These are phyloP conservation scores for Dasyornis broadbenti DNA, from an alignment of 2,113 vertebrate genomes.

Conservation along the genomic window DNA sequence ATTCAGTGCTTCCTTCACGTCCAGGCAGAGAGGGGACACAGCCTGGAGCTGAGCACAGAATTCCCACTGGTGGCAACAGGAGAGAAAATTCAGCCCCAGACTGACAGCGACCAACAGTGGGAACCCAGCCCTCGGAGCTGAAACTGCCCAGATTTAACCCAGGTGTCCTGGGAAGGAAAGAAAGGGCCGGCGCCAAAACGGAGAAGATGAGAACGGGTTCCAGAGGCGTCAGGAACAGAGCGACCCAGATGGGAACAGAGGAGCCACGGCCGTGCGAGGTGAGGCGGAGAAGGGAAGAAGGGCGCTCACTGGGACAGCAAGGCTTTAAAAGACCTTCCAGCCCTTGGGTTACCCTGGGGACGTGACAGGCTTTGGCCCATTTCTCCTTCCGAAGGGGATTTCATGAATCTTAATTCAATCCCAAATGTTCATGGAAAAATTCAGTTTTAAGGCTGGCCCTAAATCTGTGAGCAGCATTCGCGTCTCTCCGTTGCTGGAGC, in stretches of 20 bases:
- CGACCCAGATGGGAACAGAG: background rate
- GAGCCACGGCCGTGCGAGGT: background rate
- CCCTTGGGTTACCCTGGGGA: background rate
- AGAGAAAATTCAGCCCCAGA: background rate
- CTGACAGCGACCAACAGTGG: background rate
- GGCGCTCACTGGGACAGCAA: fast-evolving
- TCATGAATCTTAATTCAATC: background rate
- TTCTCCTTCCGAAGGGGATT: background rate
- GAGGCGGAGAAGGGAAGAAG: background rate
- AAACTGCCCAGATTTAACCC: background rate
- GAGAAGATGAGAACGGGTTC: no score
- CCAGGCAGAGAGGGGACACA: background rate
- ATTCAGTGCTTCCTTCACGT: background rate
- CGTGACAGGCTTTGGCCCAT: background rate
- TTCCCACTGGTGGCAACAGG: no score
- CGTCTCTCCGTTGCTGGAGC: background rate
- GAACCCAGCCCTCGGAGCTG: background rate
- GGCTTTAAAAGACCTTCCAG: background rate
- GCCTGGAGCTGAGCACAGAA: background rate
- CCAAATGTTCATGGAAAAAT: background rate
- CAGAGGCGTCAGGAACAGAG: background rate
- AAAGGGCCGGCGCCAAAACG: background rate
- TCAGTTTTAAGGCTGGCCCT: background rate
- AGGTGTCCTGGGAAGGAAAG: background rate
- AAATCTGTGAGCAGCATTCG: fast-evolving